Conservation (phyloP, 2,113 vertebrate species). For the Himantopus leucocephalus region DNA sequence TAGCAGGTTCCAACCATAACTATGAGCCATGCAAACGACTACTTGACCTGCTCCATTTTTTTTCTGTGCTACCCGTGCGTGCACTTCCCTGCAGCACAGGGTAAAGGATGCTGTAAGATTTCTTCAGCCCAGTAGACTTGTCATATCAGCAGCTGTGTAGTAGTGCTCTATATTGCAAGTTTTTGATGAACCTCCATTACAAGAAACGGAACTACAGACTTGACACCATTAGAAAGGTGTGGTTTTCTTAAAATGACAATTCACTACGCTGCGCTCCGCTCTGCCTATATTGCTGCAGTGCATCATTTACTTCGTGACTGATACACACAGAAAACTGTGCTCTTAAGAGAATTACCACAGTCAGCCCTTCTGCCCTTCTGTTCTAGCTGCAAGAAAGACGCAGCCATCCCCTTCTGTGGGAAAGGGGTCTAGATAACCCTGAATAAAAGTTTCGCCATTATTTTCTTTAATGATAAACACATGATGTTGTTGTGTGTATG, state of each 20-base stretch:
- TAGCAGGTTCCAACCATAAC: not conserved
- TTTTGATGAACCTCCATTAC: not conserved
- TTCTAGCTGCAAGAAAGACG: not conserved
- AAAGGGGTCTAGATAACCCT: not conserved
- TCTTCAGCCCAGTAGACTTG: not conserved
- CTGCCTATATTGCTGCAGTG: not conserved
- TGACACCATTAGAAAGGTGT: not conserved
- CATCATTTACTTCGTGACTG: not conserved
- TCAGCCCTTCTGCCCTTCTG: not conserved
- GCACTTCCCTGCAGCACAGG: not conserved
- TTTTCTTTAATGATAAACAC: not conserved
- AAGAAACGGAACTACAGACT: not conserved
- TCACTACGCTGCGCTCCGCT: not conserved
- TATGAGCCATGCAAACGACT: not conserved
- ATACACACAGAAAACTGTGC: not conserved
- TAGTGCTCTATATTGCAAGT: not conserved
- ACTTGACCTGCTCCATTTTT: not conserved
- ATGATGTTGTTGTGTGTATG: not conserved
- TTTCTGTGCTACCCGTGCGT: accelerated
- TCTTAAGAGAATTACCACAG: not conserved
- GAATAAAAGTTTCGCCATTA: not conserved
- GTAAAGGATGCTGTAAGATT: not conserved
- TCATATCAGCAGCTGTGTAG: not conserved
- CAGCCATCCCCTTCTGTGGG: not conserved
- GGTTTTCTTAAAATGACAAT: not conserved